Percentiles rank a stretch among this genome's conserved stretches.
Evolutionary conservation across 2,113 vertebrate genomes (phyloP).

Genomic region (Ibidorhyncha struthersii): DNA sequence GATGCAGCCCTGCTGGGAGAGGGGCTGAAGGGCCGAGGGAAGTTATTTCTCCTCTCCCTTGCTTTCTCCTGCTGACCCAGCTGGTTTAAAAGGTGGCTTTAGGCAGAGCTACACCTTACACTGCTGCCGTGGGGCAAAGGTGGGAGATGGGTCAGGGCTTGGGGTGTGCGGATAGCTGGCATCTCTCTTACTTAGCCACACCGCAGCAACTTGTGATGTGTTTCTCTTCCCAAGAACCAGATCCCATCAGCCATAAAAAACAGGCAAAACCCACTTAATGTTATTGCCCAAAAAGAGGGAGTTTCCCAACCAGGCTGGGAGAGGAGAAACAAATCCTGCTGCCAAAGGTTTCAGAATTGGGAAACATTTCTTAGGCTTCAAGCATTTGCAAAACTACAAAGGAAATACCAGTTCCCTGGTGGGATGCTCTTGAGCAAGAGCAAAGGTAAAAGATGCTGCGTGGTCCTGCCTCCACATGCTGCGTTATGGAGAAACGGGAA

Average conservation of each 20-base stretch:
- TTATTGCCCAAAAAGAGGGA: not conserved
- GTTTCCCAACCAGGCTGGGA: not conserved
- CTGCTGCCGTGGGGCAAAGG: not conserved
- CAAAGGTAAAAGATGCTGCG: not conserved
- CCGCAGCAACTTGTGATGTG: not conserved
- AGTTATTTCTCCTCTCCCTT: not conserved
- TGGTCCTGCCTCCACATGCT: not conserved
- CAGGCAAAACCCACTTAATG: not conserved
- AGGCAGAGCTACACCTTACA: not conserved
- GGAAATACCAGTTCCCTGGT: not conserved
- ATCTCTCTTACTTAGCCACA: not conserved
- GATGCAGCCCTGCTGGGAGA: not conserved
- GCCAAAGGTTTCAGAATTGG: not conserved
- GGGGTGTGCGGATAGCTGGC: rapidly evolving
- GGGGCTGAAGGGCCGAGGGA: not conserved
- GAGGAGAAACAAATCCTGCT: conserved; percentile 19
- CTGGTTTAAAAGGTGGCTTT: not conserved
- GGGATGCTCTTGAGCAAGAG: not conserved
- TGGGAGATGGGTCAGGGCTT: not conserved
- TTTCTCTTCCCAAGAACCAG: not conserved
- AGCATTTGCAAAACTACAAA: not conserved
- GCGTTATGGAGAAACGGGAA: not conserved
- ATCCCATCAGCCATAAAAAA: conserved; percentile 40
- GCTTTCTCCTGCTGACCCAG: not conserved
- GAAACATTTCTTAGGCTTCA: not conserved